Evolutionary conservation across 37 sponge, comb jelly and placozoan genomes (phyloP).

Genomic region (Crambe crambe): DNA sequence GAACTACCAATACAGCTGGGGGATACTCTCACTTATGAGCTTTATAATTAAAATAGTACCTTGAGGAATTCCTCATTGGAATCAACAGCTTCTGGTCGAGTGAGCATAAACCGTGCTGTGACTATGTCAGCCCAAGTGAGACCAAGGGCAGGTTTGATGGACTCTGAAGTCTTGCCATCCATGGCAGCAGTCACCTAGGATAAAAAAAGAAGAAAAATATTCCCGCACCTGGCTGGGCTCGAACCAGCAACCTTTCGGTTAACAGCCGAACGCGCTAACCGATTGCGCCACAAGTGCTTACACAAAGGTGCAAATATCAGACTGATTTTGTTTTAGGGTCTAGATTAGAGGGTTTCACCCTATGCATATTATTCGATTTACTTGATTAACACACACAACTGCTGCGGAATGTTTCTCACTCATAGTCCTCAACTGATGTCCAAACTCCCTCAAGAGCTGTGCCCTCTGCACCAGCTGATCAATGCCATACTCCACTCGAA

Average conservation of each 20-base stretch:
- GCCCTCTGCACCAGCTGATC: conserved; percentile 58
- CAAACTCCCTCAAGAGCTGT: conserved; percentile 60
- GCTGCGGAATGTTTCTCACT: conserved; percentile 44
- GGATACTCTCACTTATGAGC: too few species aligned
- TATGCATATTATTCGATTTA: conserved; percentile 15
- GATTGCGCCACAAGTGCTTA: conserved; percentile 25
- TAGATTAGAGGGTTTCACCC: neutral
- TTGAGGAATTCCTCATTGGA: conserved; percentile 1
- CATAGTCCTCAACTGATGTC: conserved; percentile 46
- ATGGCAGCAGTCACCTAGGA: conserved; percentile 43
- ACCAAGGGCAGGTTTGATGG: conserved; percentile 75
- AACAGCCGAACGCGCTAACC: conserved; percentile 31
- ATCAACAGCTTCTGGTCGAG: conserved; percentile 49
- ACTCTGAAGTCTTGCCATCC: neutral
- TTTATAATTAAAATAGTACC: too few species aligned
- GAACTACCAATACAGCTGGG: too few species aligned
- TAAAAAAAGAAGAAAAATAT: neutral
- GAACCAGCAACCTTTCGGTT: conserved; percentile 25
- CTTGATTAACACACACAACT: conserved; percentile 89
- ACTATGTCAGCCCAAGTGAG: conserved; percentile 78
- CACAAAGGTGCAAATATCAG: too few species aligned
- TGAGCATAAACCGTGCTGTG: conserved; percentile 57
- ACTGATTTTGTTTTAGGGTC: too few species aligned
- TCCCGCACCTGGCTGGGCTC: neutral
- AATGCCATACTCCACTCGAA: conserved; percentile 74